Percentiles rank a stretch among this genome's conserved stretches.
These are phyloP conservation scores for Alviniconcha strummeri DNA, from an alignment of 2,888 invertebrate species.

Conservation along the genomic window DNA sequence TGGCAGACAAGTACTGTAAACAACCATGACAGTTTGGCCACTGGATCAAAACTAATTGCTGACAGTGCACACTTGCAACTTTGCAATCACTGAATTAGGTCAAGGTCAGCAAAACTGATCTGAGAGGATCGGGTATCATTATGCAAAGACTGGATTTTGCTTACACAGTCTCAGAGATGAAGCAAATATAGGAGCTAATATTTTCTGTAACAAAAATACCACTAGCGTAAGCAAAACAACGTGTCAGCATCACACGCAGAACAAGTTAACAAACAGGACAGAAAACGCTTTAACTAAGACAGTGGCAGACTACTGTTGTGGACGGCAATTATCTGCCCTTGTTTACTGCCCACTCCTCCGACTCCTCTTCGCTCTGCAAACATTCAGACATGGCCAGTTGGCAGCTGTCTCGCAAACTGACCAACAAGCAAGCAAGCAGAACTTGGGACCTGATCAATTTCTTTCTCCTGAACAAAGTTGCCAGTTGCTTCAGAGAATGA, in stretches of 20 bases:
- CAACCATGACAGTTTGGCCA: too few species aligned
- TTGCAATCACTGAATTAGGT: too few species aligned
- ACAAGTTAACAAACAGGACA: constrained; percentile 2
- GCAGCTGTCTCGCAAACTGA: not conserved
- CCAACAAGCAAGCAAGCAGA: not conserved
- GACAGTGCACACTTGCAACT: too few species aligned
- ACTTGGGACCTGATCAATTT: not conserved
- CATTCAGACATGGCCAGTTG: constrained; percentile 28
- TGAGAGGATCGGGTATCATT: too few species aligned
- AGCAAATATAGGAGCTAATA: not conserved
- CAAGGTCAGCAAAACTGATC: too few species aligned
- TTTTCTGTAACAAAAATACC: too few species aligned
- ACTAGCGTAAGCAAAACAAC: too few species aligned
- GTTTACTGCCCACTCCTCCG: constrained; percentile 27
- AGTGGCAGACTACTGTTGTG: not conserved
- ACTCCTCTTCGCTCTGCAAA: constrained; percentile 25
- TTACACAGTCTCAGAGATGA: not conserved
- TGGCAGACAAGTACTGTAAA: too few species aligned
- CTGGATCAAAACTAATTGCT: too few species aligned
- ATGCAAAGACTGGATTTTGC: not conserved
- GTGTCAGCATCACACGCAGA: too few species aligned
- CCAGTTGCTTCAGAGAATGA: too few species aligned
- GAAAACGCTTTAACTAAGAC: not conserved
- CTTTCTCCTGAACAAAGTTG: not conserved
- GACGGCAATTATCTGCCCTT: not conserved